These are phyloP conservation scores for Pantelozetes paolii DNA, from an alignment of 2,888 invertebrate genomes.

Conservation along the genomic window DNA sequence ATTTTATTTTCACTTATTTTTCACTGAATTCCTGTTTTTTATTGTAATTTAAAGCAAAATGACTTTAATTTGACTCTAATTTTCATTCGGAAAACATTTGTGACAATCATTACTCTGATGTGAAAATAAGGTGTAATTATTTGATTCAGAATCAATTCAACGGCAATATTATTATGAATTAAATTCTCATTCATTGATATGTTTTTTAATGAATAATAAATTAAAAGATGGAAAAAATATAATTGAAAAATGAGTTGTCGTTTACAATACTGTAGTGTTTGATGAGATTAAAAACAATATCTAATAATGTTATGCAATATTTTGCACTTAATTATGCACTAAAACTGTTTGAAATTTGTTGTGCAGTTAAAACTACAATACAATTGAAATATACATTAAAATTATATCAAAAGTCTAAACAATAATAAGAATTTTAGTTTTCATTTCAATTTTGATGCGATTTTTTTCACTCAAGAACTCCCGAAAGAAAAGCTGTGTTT, in stretches of 20 bases:
- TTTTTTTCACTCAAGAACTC: neutral
- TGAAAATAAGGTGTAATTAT: neutral
- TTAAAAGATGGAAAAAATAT: neutral
- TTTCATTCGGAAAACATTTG: neutral
- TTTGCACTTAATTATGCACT: conserved; percentile 37
- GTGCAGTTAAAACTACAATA: conserved; percentile 31
- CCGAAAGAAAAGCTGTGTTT: neutral
- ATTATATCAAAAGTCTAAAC: neutral
- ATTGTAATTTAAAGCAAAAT: neutral
- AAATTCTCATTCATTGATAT: neutral
- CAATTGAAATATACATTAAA: neutral
- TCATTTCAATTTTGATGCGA: conserved; percentile 22
- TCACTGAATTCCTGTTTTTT: neutral
- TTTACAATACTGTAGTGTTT: neutral
- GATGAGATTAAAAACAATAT: too few relatives aligned
- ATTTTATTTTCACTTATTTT: neutral
- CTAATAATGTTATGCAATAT: neutral
- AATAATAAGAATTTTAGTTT: neutral
- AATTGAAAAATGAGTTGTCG: neutral
- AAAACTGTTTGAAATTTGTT: neutral
- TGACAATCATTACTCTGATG: conserved; percentile 11
- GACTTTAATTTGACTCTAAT: neutral
- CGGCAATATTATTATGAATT: conserved; percentile 21
- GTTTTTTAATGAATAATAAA: neutral
- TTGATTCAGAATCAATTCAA: neutral